Evolutionary conservation across 1,140 invertebrate species (phyloP), one percentile per base, ranked within the genome.

Genomic region (Oreohelix idahoensis): DNA sequence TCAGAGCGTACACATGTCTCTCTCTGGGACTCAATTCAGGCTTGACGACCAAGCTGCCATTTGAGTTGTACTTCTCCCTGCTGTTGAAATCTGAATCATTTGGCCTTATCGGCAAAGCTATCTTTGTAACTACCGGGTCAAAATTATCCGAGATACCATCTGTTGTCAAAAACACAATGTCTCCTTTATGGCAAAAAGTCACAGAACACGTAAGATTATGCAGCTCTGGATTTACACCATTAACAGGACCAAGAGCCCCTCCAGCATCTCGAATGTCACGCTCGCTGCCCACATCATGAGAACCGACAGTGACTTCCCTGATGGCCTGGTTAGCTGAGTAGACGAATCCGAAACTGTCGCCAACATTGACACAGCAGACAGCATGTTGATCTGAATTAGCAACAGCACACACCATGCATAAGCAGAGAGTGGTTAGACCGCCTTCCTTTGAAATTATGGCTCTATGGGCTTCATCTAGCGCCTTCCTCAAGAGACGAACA

Each of bases 121-220:
- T 97, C 93, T 97, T 97, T 11, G 97, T 97, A 79, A 98, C 97
- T 58, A 98, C 97, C 0, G 97, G 97, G 93, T 98, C 97, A 91
- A 98, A 97, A 91, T 98, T 98, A 89, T 98, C 97, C 17, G 96
- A 97, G 42, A 98, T 95, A 26, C 97, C 97, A 91, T 98, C 97
- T 32, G 96, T 96, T 0, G 97, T 97, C 23, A 98, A 93, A 90
- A 97, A 97, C 53, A 98, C 95, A 86, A 98, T 95, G 91, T 98
- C 97, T 13, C 96, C 96, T 63, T 94, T 91, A 77, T 97, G 96
- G 32, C 96, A 94, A 84, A 97, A 95, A 0, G 96, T 98, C 94
- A 98, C 95, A 0, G 96, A 96, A 86, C 97, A 96, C 0, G 97
- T 98, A 23, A 98, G 93, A 93, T 98, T 98, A 87, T 96, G 96